Percentiles rank a stretch among this genome's conserved stretches.
Evolutionary conservation across 2,797 vertebrate genomes (phyloP).

Genomic region (Moxostoma hubbsi): DNA sequence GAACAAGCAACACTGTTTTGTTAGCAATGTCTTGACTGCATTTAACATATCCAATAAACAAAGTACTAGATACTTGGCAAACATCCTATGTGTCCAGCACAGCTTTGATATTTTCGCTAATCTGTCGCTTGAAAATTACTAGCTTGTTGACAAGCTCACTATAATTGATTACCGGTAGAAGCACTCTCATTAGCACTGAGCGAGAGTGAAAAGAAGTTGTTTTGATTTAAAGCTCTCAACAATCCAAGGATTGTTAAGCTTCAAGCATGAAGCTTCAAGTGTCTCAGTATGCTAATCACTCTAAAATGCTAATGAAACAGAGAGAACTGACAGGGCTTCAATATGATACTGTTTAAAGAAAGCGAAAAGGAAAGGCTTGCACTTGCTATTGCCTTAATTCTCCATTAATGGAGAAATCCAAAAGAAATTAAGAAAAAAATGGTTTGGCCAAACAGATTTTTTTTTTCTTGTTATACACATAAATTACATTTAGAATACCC

Average conservation of each 20-base stretch:
- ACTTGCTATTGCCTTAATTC: conserved; percentile 67
- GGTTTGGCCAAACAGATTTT: no score
- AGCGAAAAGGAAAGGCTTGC: conserved; percentile 57
- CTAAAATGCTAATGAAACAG: conserved; percentile 76
- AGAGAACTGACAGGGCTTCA: conserved; percentile 76
- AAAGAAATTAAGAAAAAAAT: no score
- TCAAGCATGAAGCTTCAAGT: conserved; percentile 62
- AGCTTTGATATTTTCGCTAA: conserved; percentile 52
- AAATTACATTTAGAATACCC: no score
- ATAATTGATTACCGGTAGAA: conserved; percentile 65
- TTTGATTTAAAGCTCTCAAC: conserved; percentile 64
- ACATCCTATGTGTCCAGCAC: conserved; percentile 49
- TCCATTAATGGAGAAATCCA: background rate
- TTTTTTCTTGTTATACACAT: no score
- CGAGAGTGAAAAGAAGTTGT: conserved; percentile 49
- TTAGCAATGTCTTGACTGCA: conserved; percentile 31
- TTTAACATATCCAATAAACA: conserved; percentile 29
- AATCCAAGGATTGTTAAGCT: conserved; percentile 58
- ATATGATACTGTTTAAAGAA: conserved; percentile 70
- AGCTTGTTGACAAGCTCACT: conserved; percentile 62
- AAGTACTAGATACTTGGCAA: conserved; percentile 47
- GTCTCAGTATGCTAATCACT: conserved; percentile 73
- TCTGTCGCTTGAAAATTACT: conserved; percentile 45
- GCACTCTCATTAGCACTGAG: conserved; percentile 72
- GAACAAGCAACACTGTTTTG: background rate